Percentiles rank a stretch among this genome's conserved stretches.
Conservation (phyloP, 2,797 vertebrate genomes). For the Acanthiza pusilla region DNA sequence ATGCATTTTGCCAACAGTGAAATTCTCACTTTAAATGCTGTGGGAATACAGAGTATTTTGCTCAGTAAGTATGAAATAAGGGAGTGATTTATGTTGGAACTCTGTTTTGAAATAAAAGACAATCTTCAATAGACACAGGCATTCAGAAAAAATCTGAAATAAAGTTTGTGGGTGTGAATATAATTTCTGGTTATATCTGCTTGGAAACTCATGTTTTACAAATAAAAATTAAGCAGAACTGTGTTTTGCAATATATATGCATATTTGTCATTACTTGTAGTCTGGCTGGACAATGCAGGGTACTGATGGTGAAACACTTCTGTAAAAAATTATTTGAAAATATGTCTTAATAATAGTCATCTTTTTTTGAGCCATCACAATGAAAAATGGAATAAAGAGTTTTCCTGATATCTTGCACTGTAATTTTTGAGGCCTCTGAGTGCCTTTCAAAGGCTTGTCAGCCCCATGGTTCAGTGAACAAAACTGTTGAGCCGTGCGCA, state of each 20-base stretch:
- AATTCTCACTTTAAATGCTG: background rate
- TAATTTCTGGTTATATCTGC: constrained; percentile 17
- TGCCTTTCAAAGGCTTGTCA: background rate
- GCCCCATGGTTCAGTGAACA: background rate
- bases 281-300: background rate
- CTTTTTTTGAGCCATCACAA: background rate
- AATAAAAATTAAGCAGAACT: background rate
- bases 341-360: background rate
- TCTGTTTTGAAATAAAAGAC: background rate
- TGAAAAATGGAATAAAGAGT: background rate
- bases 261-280: background rate
- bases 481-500: background rate
- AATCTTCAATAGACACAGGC: background rate
- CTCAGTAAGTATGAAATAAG: background rate
- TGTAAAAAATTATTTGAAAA: background rate
- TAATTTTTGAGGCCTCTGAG: background rate
- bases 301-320: background rate
- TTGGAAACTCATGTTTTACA: background rate
- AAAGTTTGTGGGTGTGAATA: background rate
- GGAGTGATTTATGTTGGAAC: background rate
- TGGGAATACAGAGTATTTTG: background rate
- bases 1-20: background rate
- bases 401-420: background rate
- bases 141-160: background rate
- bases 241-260: background rate